These are phyloP conservation scores for Cheumatopsyche charites DNA, from an alignment of 1,140 invertebrate genomes.

Conservation along the genomic window DNA sequence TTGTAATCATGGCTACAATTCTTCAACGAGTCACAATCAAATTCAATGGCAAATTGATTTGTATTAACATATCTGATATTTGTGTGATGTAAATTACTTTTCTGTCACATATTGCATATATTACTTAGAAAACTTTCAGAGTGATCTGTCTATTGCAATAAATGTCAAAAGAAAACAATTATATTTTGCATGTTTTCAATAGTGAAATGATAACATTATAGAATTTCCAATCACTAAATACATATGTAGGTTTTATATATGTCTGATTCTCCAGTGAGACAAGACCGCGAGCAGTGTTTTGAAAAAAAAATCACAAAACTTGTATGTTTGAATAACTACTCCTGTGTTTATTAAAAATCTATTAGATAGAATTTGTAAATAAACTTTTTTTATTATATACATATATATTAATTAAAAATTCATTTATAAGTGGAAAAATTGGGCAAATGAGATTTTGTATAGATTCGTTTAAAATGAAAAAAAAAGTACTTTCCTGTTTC, in stretches of 20 bases:
- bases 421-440: background rate
- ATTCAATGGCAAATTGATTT: too few relatives aligned
- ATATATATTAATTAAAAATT: slow-evolving; percentile 17
- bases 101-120: too few relatives aligned
- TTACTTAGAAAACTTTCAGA: background rate
- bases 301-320: background rate
- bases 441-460: slow-evolving; percentile 7
- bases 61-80: too few relatives aligned
- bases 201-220: background rate
- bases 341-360: slow-evolving; percentile 9
- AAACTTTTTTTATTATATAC: slow-evolving; percentile 26
- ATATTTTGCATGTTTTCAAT: background rate
- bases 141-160: background rate
- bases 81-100: too few relatives aligned
- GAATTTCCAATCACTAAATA: background rate
- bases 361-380: slow-evolving; percentile 30
- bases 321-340: slow-evolving; percentile 18
- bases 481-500: background rate
- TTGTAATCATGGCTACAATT: too few relatives aligned
- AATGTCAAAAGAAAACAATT: background rate
- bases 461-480: too few relatives aligned
- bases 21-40: too few relatives aligned
- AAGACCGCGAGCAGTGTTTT: background rate
- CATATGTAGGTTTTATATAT: slow-evolving; percentile 14
- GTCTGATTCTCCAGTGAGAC: background rate